Percentiles rank a stretch among this genome's conserved stretches.
Conservation (phyloP, 2,888 invertebrate genomes). For the Leptopilina syphax region DNA sequence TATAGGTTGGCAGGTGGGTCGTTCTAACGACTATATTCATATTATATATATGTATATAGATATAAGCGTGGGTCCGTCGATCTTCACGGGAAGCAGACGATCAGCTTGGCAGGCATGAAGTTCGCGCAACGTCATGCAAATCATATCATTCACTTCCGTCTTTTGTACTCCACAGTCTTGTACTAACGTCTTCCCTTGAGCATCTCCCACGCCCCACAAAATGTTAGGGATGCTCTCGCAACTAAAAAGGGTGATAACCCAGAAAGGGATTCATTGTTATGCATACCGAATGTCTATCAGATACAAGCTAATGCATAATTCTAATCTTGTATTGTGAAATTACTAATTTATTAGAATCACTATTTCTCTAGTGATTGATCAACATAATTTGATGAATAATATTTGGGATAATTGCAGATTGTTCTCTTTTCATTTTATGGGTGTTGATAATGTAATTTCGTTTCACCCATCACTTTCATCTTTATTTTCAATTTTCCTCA, state of each 20-base stretch:
- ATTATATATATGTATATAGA: conserved; percentile 42
- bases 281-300: conserved; percentile 46
- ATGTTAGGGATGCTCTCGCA: conserved; percentile 52
- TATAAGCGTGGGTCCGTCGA: conserved; percentile 53
- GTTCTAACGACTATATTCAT: conserved; percentile 46
- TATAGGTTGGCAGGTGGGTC: conserved; percentile 51
- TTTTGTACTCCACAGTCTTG: conserved; percentile 38
- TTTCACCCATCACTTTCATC: no score
- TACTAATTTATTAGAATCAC: neutral
- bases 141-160: conserved; percentile 66
- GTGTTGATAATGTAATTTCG: no score
- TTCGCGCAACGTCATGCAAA: conserved; percentile 71
- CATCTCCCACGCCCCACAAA: conserved; percentile 58
- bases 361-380: neutral
- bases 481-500: no score
- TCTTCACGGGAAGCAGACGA: conserved; percentile 54
- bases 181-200: conserved; percentile 48
- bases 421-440: neutral
- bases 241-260: conserved; percentile 37
- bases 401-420: neutral
- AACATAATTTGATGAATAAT: neutral
- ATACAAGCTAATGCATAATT: conserved; percentile 58
- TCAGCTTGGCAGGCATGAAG: conserved; percentile 51
- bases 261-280: conserved; percentile 47
- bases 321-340: conserved; percentile 35